Base-by-base conservation (phyloP, 2,888 invertebrate species). In the Amphiduros pacificus region DNA sequence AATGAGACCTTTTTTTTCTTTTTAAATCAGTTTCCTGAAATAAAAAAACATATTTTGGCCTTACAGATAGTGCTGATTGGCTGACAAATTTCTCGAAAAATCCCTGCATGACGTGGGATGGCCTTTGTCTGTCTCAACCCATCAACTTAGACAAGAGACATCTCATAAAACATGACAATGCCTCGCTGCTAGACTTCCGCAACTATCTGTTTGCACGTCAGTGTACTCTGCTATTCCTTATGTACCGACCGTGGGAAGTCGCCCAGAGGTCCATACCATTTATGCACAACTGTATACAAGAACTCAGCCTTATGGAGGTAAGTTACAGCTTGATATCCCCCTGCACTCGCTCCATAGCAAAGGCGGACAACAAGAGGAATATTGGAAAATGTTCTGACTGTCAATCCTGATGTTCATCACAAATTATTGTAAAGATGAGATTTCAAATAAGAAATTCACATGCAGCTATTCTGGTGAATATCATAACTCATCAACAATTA, bases 151-250 rank as follows among this genome's bases (percentile, higher is more conserved):
- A 75, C 26, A 76, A 79, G 51, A 70, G 83, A 2, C 73, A 77
- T 56, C 68, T 73, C 56, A 78, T 85, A 49, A 71, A 77, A 40
- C 69, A 76, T 83, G 85, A 84, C 65, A 81, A 83, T 72, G 89
- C 89, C 2, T 91, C 93, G 0, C 84, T 96, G 62, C 84, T 97
- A 74, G 94, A 96, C 82, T 90, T 97, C 77, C 87, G 96, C 67
- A 93, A 94, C 81, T 97, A 97, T 84, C 86, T 97, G 68, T 97
- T 93, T 81, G 91, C 93, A 72, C 88, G 95, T 65, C 96, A 96
- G 85, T 91, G 93, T 82, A 90, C 92, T 77, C 89, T 96, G 87
- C 85, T 85, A 40, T 73, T 83, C 36, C 65, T 81, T 54, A 71
- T 83, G 65, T 74, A 76, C 72, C 89, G 90, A 83, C 90, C 92